Evolutionary conservation across 2,113 vertebrate genomes (phyloP).

Genomic region (Arizona elegans): DNA sequence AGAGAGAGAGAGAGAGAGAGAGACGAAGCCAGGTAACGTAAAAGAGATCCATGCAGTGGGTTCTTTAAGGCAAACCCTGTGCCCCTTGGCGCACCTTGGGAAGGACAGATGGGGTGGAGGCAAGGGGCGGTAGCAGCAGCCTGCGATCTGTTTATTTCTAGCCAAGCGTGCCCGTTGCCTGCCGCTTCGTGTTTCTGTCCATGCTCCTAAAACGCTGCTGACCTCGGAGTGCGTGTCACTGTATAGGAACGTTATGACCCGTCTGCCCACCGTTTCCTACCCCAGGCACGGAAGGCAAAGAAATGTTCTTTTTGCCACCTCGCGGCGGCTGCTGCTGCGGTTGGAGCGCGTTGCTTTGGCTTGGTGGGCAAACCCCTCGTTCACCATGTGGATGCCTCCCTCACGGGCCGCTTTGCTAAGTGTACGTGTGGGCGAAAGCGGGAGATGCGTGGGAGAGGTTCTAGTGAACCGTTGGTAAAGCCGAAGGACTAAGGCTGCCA

Average conservation of each 20-base stretch:
- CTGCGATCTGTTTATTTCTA: not conserved
- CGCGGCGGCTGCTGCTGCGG: not conserved
- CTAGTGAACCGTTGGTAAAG: not conserved
- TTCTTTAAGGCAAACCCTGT: not conserved
- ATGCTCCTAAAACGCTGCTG: conserved; percentile 25
- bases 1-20: conserved; percentile 21
- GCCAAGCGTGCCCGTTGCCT: not conserved
- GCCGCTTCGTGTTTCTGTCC: not conserved
- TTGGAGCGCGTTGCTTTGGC: not conserved
- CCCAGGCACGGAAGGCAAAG: not conserved
- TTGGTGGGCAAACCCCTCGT: not conserved
- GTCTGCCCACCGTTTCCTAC: not conserved
- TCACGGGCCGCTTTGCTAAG: not conserved
- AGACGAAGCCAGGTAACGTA: conserved; percentile 55
- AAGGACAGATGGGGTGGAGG: not conserved
- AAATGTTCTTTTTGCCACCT: not conserved
- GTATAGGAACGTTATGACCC: not conserved
- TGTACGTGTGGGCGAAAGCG: not conserved
- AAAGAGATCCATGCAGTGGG: conserved; percentile 35
- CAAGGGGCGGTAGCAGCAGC: not conserved
- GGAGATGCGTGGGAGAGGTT: not conserved
- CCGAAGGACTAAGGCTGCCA: not conserved
- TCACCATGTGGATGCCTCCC: not conserved
- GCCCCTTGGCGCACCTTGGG: conserved; percentile 9
- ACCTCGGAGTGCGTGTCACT: not conserved